Evolutionary conservation across 64 coral and sea anemone species (phyloP).

Genomic region (Pocillopora damicornis): DNA sequence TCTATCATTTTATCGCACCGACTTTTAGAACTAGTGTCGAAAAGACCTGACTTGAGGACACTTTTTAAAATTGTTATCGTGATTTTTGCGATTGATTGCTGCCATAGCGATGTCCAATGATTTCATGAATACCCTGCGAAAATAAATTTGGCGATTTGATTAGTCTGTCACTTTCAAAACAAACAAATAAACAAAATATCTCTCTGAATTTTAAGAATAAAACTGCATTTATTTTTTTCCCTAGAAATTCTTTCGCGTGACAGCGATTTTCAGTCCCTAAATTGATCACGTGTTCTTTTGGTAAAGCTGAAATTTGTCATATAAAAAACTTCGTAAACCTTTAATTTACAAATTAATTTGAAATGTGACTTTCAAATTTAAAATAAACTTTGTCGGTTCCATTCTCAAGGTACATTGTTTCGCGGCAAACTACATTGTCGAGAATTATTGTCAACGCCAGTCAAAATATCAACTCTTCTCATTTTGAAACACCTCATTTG

Average conservation of each 20-base stretch:
- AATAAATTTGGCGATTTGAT: too few species aligned
- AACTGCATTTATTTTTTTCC: neutral
- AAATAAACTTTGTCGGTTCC: neutral
- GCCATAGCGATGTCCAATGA: neutral
- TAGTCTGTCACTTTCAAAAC: too few species aligned
- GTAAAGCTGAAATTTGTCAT: neutral
- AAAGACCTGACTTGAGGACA: too few species aligned
- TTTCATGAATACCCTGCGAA: too few species aligned
- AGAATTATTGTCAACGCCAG: neutral
- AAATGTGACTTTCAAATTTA: neutral
- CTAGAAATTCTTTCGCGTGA: neutral
- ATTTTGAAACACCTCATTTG: constrained; percentile 6
- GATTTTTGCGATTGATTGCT: too few species aligned
- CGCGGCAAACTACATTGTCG: constrained; percentile 1
- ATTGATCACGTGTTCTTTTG: neutral
- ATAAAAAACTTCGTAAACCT: too few species aligned
- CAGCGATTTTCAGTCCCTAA: neutral
- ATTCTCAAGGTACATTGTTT: neutral
- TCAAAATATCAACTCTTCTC: neutral
- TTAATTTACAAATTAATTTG: neutral
- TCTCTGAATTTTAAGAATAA: neutral
- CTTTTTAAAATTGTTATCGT: too few species aligned
- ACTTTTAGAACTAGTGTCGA: too few species aligned
- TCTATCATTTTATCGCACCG: too few species aligned
- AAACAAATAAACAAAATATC: too few species aligned